Percentiles rank a stretch among this genome's conserved stretches.
phyloP scores from a whole-genome alignment of 2,888 invertebrate genomes.

The Diaprepes abbreviatus region DNA sequence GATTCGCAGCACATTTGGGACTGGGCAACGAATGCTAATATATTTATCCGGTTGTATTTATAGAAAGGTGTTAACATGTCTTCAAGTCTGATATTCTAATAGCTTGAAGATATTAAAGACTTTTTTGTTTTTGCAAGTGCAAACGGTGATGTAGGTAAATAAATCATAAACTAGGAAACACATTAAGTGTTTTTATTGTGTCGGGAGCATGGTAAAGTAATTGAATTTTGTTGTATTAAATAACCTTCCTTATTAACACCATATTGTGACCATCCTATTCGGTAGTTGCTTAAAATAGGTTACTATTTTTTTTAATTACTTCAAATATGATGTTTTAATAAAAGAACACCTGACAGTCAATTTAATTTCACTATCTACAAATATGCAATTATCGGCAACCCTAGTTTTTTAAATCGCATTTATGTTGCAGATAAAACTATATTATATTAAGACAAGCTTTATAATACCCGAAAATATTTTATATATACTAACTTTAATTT shows the following conservation, averaged over 20 bases:
- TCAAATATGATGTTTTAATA: too few relatives aligned
- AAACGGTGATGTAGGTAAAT: conserved; percentile 39
- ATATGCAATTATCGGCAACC: too few relatives aligned
- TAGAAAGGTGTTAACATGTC: conserved; percentile 61
- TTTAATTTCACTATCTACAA: too few relatives aligned
- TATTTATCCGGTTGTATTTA: conserved; percentile 63
- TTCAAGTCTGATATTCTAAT: conserved; percentile 41
- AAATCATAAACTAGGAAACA: conserved; percentile 23
- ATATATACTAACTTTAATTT: too few relatives aligned
- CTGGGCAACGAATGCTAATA: conserved; percentile 57
- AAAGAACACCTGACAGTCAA: too few relatives aligned
- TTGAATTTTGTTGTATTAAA: not conserved
- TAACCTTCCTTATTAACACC: not conserved
- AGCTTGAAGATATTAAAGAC: conserved; percentile 36
- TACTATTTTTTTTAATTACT: too few relatives aligned
- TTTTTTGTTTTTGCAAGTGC: conserved; percentile 38
- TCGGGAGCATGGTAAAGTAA: not conserved
- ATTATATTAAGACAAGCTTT: too few relatives aligned
- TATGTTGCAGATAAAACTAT: too few relatives aligned
- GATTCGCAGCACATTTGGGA: conserved; percentile 48
- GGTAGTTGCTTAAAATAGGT: too few relatives aligned
- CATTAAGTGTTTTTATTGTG: not conserved
- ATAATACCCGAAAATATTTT: too few relatives aligned
- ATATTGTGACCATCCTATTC: too few relatives aligned
- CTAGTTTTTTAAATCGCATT: too few relatives aligned